These are phyloP conservation scores for Eristalis intricaria DNA, from an alignment of 2,888 invertebrate genomes.

Conservation along the genomic window DNA sequence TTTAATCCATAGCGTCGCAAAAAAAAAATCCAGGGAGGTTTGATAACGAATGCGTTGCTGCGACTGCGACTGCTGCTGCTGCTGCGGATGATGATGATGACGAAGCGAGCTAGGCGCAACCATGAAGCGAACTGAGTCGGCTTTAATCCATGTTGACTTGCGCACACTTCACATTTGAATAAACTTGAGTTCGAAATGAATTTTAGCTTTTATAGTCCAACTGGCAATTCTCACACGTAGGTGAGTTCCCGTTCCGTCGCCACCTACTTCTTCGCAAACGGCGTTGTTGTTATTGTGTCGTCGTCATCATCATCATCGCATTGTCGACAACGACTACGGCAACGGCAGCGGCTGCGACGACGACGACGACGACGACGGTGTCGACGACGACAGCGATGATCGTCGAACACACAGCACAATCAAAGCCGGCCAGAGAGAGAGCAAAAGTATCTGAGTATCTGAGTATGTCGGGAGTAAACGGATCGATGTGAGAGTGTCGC, in stretches of 20 bases:
- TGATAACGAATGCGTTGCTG: neutral
- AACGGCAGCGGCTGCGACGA: constrained; percentile 21
- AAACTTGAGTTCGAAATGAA: constrained; percentile 81
- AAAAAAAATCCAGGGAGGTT: constrained; percentile 19
- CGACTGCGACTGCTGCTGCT: neutral
- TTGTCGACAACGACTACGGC: constrained; percentile 36
- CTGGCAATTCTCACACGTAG: constrained; percentile 76
- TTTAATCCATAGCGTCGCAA: constrained; percentile 49
- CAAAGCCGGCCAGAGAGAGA: constrained; percentile 33
- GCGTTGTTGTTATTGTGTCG: constrained; percentile 38
- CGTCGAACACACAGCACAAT: constrained; percentile 30
- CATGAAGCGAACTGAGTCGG: constrained; percentile 18
- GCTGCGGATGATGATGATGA: constrained; percentile 1
- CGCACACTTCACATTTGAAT: constrained; percentile 81
- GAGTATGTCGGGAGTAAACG: neutral
- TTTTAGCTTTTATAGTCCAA: constrained; percentile 81
- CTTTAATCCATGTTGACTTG: constrained; percentile 76
- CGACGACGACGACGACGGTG: neutral
- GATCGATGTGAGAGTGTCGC: constrained; percentile 43
- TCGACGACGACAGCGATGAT: constrained; percentile 11
- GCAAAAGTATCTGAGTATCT: neutral
- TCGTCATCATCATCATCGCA: constrained; percentile 44
- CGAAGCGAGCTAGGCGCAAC: neutral
- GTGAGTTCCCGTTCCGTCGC: constrained; percentile 67
- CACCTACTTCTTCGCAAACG: constrained; percentile 52